Percentiles rank a stretch among this genome's conserved stretches.
Evolutionary conservation across 2,888 invertebrate species (phyloP).

Genomic region (Dolichomitus sp.): DNA sequence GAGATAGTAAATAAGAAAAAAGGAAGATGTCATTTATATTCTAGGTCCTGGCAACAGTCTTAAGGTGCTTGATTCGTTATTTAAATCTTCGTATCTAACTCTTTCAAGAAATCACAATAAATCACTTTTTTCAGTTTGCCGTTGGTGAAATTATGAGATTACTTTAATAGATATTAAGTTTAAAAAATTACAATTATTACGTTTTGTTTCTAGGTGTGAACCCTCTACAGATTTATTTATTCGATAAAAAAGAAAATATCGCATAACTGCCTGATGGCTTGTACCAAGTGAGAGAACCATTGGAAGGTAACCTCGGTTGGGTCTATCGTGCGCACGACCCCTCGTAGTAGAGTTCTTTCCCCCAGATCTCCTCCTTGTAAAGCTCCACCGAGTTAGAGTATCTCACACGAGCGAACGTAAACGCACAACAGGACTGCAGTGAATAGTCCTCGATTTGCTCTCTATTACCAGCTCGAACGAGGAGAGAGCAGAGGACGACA

Average conservation of each 20-base stretch:
- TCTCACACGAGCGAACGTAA: conserved; percentile 22
- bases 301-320: conserved; percentile 13
- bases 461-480: not conserved
- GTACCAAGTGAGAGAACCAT: conserved; percentile 6
- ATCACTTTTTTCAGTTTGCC: too few relatives aligned
- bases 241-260: not conserved
- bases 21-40: not conserved
- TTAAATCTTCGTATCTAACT: not conserved
- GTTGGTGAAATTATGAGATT: too few relatives aligned
- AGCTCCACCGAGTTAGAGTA: not conserved
- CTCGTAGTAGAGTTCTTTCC: not conserved
- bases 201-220: too few relatives aligned
- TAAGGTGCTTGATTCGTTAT: not conserved
- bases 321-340: conserved; percentile 36
- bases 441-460: not conserved
- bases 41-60: not conserved
- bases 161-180: too few relatives aligned
- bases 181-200: too few relatives aligned
- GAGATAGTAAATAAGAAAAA: not conserved
- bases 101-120: too few relatives aligned
- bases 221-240: too few relatives aligned
- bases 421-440: conserved; percentile 11
- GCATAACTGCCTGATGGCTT: not conserved
- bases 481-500: not conserved
- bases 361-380: conserved; percentile 1